These are phyloP conservation scores for Pogonocherus hispidulus DNA, from an alignment of 2,888 invertebrate genomes.

Conservation along the genomic window DNA sequence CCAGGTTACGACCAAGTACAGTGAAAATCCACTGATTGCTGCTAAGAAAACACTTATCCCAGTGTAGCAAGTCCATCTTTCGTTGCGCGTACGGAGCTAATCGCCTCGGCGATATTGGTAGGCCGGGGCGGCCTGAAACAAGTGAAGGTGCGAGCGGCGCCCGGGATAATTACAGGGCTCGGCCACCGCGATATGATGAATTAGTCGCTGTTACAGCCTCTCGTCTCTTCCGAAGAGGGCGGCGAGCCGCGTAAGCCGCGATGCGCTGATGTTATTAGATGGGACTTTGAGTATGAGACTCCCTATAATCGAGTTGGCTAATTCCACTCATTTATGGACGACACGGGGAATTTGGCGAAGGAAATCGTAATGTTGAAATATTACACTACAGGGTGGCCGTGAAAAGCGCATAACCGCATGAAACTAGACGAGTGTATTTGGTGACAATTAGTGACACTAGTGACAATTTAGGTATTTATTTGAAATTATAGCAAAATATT, in stretches of 20 bases:
- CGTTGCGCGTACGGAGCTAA: conserved; percentile 46
- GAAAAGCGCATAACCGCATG: too few species aligned
- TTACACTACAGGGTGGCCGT: too few species aligned
- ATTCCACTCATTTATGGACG: conserved; percentile 26
- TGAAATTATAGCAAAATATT: too few species aligned
- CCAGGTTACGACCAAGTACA: too few species aligned
- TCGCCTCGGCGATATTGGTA: conserved; percentile 60
- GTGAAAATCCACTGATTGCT: too few species aligned
- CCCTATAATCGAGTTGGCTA: conserved; percentile 12
- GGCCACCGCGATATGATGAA: conserved; percentile 67
- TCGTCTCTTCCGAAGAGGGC: conserved; percentile 50
- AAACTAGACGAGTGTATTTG: too few species aligned
- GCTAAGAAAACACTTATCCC: background rate
- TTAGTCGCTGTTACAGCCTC: conserved; percentile 63
- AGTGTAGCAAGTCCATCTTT: conserved; percentile 21
- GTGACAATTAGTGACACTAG: too few species aligned
- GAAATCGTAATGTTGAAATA: too few species aligned
- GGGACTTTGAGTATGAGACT: conserved; percentile 1
- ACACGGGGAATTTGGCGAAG: too few species aligned
- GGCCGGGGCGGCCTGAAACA: conserved; percentile 57
- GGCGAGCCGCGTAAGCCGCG: background rate
- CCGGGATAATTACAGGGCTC: conserved; percentile 66
- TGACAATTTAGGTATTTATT: too few species aligned
- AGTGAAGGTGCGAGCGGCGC: conserved; percentile 65
- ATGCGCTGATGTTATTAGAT: conserved; percentile 21